Base-by-base conservation (phyloP, 2,113 vertebrate species). In the Takifugu flavidus region DNA sequence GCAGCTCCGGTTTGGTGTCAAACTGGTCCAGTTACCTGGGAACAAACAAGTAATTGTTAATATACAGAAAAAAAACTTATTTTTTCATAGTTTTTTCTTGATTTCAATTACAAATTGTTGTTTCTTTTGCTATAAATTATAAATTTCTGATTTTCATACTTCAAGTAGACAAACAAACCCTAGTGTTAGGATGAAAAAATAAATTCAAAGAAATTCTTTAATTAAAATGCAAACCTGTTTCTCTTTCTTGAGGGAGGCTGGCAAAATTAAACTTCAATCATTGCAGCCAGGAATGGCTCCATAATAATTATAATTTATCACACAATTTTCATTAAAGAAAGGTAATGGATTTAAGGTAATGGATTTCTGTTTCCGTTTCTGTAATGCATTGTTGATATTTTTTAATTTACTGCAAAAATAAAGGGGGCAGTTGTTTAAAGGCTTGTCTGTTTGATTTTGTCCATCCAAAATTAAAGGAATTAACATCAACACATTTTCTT, bases 151-250 rank as follows among this genome's bases (percentile, higher is more conserved):
- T 50, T 61, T 11, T 10, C 13, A 3, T 2, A 25, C 20, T 7
- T 15, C 14, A 49, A 49, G 6, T 25, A 49, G 54, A 12, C 28
- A 62, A 5, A 57, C 13, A 61, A 10, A 56, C 20, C 20, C 20
- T 13, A 4, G 50, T 62, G 61, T 62, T 10, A 14, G 11, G 1
- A 70, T 74, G 59, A 28, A 42, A 1, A 58, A 14, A 27, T 61
- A 26, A 69, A 20, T 47, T 34, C 11, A 64, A 61, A 4, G 26
- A 10, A 34, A 45, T 39, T 10, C 2, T 10, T 39, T 39, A 39
- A 39, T 39, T 39, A 11, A 39, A 70, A 70, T 56, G 27, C 55
- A 78, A 69, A 74, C 72, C 73, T 67, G 12, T 45, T 5, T 14
- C 13, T 12, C 13, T 13, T 45, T 45, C 13, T 1, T 13, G 14